These are phyloP conservation scores for Tenthredo mesomela DNA, from an alignment of 2,888 invertebrate species.

Conservation along the genomic window DNA sequence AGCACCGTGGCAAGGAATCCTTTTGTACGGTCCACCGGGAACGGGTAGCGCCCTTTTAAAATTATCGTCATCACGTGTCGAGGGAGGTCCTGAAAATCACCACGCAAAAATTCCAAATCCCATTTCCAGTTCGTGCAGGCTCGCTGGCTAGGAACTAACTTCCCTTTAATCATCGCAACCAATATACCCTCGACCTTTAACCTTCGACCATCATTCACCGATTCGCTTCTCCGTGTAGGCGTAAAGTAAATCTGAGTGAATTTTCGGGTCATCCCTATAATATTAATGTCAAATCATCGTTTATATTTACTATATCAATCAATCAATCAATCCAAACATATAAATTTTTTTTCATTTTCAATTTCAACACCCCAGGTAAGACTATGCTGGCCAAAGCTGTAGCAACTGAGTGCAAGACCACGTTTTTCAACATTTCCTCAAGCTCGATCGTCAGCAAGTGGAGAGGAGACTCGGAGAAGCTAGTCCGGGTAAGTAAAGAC, in stretches of 20 bases:
- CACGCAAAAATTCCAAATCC: constrained; percentile 18
- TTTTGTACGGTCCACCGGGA: constrained; percentile 88
- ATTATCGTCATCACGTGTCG: constrained; percentile 35
- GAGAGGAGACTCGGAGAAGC: constrained; percentile 97
- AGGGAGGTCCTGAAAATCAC: constrained; percentile 41
- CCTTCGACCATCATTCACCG: constrained; percentile 28
- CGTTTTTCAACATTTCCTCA: constrained; percentile 95
- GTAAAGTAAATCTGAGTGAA: constrained; percentile 36
- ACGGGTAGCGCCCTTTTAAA: constrained; percentile 80
- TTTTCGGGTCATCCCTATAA: constrained; percentile 23
- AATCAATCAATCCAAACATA: too few species aligned
- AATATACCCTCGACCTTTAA: constrained; percentile 35
- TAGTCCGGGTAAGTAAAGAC: constrained; percentile 84
- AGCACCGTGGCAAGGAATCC: constrained; percentile 88
- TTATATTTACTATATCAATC: neutral
- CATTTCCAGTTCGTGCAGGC: constrained; percentile 22
- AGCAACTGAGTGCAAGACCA: constrained; percentile 89
- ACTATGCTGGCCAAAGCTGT: constrained; percentile 94
- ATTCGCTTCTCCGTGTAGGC: neutral
- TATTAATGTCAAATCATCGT: neutral
- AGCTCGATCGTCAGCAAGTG: constrained; percentile 96
- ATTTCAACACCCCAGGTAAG: constrained; percentile 81
- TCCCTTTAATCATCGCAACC: constrained; percentile 27
- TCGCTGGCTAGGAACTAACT: constrained; percentile 43
- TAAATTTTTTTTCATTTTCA: neutral